Percentiles rank a stretch among this genome's conserved stretches.
Evolutionary conservation across 2,113 vertebrate species (phyloP).

Genomic region (Nannobrachium achirus): DNA sequence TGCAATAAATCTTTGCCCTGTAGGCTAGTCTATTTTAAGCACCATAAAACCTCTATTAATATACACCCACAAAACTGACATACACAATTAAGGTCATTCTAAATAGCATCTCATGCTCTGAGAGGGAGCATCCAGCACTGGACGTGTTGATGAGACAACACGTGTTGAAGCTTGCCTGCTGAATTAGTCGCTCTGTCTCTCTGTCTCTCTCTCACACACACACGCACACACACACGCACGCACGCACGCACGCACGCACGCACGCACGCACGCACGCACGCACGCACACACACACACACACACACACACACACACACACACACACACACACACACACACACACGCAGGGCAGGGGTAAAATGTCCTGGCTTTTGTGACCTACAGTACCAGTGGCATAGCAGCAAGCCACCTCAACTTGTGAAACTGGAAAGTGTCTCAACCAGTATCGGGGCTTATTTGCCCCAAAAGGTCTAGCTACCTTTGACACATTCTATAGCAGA

Average conservation of each 20-base stretch:
- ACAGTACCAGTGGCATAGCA: too few species aligned
- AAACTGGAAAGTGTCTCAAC: too few species aligned
- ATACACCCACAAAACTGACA: background rate
- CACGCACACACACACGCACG: background rate
- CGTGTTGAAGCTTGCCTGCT: conserved; percentile 68
- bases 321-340: too few species aligned
- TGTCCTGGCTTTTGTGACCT: too few species aligned
- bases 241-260: background rate
- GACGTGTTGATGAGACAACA: conserved; percentile 70
- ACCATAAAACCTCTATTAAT: conserved; percentile 10
- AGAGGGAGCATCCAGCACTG: conserved; percentile 5
- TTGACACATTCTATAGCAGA: conserved; percentile 4
- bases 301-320: too few species aligned
- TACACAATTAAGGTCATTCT: too few species aligned
- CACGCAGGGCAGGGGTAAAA: too few species aligned
- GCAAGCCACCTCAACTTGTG: too few species aligned
- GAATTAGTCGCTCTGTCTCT: conserved; percentile 54
- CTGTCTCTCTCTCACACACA: background rate
- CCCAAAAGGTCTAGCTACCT: background rate
- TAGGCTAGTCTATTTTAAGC: background rate
- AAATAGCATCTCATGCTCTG: too few species aligned
- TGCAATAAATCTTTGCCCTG: conserved; percentile 30
- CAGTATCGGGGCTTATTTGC: background rate
- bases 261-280: too few species aligned
- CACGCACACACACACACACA: too few species aligned